Conservation (phyloP, 2,113 vertebrate species). For the Isurus oxyrinchus region DNA sequence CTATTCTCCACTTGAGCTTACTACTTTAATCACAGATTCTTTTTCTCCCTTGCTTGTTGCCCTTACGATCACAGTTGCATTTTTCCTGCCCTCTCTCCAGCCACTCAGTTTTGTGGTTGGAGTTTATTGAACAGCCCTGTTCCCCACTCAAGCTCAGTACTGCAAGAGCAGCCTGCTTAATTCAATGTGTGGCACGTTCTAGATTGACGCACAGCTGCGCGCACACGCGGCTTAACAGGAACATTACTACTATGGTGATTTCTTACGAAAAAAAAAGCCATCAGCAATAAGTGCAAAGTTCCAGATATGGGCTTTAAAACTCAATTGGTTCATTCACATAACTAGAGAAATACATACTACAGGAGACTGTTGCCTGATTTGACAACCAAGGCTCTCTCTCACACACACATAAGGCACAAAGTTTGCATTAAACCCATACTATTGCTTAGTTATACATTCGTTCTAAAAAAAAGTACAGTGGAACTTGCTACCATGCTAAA, state of each 20-base stretch:
- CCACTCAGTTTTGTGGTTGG: no score
- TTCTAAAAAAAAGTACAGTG: background rate
- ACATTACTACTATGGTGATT: background rate
- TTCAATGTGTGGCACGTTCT: background rate
- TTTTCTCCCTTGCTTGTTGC: no score
- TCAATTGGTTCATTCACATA: background rate
- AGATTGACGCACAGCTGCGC: background rate
- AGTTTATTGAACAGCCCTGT: no score
- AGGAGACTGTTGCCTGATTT: background rate
- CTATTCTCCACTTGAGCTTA: no score
- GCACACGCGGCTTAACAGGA: background rate
- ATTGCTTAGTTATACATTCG: background rate
- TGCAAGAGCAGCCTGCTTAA: no score
- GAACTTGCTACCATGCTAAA: background rate
- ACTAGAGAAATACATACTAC: background rate
- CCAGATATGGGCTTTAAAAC: background rate
- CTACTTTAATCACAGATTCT: no score
- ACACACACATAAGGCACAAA: background rate
- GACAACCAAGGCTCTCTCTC: background rate
- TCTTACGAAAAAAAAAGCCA: background rate
- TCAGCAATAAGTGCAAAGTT: background rate
- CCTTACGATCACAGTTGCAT: no score
- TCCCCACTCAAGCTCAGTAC: no score
- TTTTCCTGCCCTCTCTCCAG: no score
- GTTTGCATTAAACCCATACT: background rate